Conservation (phyloP, 2,113 vertebrate species). For the Microtus richardsoni region DNA sequence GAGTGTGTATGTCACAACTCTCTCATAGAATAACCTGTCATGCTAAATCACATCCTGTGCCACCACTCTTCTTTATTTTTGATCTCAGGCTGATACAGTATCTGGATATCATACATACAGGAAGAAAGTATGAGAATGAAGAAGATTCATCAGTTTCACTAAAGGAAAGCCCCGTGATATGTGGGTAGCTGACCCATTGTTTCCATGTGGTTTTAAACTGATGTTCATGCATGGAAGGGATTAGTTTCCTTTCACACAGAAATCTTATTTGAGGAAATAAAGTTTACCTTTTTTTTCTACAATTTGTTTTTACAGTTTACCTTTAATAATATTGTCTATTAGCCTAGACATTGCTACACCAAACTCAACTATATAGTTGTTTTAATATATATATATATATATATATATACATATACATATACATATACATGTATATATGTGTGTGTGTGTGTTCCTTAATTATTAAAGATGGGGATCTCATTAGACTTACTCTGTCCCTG, state of each 20-base stretch:
- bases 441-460: neutral
- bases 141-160: neutral
- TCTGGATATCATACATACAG: neutral
- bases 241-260: neutral
- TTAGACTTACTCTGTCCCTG: neutral
- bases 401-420: too few relatives aligned
- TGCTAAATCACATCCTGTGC: neutral
- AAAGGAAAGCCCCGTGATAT: neutral
- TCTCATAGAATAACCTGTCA: neutral
- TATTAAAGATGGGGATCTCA: neutral
- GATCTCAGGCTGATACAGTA: fast-evolving
- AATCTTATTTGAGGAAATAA: neutral
- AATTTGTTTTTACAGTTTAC: too few relatives aligned
- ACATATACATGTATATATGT: too few relatives aligned
- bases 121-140: fast-evolving
- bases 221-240: too few relatives aligned
- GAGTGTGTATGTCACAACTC: neutral
- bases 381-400: neutral
- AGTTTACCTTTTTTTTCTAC: neutral
- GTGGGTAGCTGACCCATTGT: neutral
- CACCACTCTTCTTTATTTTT: neutral
- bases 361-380: neutral
- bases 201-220: neutral
- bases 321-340: neutral
- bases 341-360: neutral